phyloP scores from a whole-genome alignment of 2,888 invertebrate genomes.

The Philonicus albiceps region DNA sequence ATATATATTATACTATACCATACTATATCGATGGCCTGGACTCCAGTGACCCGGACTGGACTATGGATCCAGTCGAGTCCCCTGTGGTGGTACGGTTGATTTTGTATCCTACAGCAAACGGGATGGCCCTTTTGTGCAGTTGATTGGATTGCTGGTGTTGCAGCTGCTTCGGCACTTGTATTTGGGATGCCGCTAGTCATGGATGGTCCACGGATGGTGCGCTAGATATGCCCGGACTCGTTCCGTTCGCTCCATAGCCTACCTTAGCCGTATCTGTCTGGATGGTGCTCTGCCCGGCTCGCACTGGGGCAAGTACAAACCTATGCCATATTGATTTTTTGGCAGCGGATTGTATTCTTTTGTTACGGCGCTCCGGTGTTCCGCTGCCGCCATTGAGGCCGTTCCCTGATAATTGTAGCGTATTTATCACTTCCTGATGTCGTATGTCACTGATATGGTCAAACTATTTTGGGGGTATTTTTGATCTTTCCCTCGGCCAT shows the following conservation, averaged over 20 bases:
- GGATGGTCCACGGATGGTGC: not conserved
- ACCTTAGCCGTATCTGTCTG: not conserved
- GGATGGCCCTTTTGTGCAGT: not conserved
- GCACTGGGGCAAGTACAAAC: not conserved
- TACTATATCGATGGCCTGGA: not conserved
- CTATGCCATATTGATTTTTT: conserved; percentile 12
- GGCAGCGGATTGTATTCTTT: not conserved
- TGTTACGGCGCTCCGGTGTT: not conserved
- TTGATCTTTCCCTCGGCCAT: not conserved
- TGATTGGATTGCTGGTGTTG: conserved; percentile 5
- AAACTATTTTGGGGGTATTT: not conserved
- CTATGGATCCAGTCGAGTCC: not conserved
- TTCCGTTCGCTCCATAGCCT: not conserved
- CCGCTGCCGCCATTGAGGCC: not conserved
- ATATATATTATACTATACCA: not conserved
- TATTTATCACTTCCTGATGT: conserved; percentile 32
- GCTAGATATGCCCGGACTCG: not conserved
- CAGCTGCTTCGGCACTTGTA: not conserved
- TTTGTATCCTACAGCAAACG: conserved; percentile 26
- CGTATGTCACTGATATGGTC: conserved; percentile 16
- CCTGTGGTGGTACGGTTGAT: conserved; percentile 3
- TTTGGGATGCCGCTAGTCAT: conserved; percentile 2
- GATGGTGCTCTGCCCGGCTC: not conserved
- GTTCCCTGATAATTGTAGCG: conserved; percentile 28
- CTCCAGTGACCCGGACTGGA: conserved; percentile 28